Evolutionary conservation across 2,113 vertebrate genomes (phyloP), one percentile per base, ranked within the genome.

Genomic region (Rhombomys opimus): DNA sequence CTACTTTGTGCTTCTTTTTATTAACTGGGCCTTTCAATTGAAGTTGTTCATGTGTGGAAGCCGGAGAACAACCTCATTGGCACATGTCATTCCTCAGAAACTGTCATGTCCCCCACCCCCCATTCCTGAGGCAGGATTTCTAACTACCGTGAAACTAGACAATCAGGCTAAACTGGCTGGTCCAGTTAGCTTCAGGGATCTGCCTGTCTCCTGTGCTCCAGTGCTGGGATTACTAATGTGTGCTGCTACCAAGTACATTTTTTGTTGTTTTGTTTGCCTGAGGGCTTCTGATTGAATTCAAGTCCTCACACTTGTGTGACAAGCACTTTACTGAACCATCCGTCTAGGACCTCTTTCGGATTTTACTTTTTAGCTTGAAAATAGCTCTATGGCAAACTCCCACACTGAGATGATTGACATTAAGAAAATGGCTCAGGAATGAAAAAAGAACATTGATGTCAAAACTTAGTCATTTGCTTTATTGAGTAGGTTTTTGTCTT

Each of bases 351-450:
- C 7, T 59, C 8, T 27, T 93, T 80, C 38, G 70, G 38, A 46
- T 54, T 35, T 93, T 70, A 38, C 15, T 22, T 57, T 89, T 80
- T 91, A 88, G 50, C 61, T 93, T 80, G 50, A 70, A 54, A 80
- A 10, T 5, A 88, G 54, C 59, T n/a, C 61, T 4, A 59, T 81
- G 54, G 94, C 12, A 50, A 89, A 22, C 17, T 93, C 57, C 11
- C n/a, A 81, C 13, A 65, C 2, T 76, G 50, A 96, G 59, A 5
- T 94, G 23, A 50, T 15, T 90, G 59, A 65, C 59, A 59, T 91
- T 41, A 89, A 90, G 77, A 89, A 76, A 88, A 81, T 85, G 41
- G 65, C n/a, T 84, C 59, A 67, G 46, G 72, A 73, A 41, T 82
- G 57, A 20, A 38, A 80, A n/a, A 41, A 85, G 20, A 89, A 27